A percentile compares a stretch with the other conserved stretches of the same genome.
Evolutionary conservation across 2,113 vertebrate genomes (phyloP).

Genomic region (Toxotes jaculatrix): DNA sequence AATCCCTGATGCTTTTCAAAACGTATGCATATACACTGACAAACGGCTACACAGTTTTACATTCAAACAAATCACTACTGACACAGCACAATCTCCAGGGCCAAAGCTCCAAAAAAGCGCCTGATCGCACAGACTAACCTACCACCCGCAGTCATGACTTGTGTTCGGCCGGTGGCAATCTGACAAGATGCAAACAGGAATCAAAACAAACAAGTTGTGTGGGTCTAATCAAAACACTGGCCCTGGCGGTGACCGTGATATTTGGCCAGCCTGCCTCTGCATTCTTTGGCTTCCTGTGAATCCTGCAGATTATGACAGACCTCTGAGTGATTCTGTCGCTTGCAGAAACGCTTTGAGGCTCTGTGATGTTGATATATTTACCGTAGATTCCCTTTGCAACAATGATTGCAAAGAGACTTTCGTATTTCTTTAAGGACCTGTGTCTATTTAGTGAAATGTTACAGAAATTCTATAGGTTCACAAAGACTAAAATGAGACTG

Average conservation of each 20-base stretch:
- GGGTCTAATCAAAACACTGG: constrained; percentile 25
- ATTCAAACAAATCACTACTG: constrained; percentile 2
- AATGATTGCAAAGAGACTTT: not conserved
- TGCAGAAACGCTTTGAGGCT: constrained; percentile 14
- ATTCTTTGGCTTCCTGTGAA: constrained; percentile 48
- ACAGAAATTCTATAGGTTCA: not conserved
- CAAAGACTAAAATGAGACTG: not conserved
- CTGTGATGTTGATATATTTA: not conserved
- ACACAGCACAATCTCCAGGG: not conserved
- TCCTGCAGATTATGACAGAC: constrained; percentile 1
- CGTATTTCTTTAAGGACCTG: not conserved
- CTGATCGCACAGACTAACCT: not conserved
- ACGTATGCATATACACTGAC: not conserved
- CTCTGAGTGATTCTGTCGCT: not conserved
- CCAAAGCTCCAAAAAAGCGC: not conserved
- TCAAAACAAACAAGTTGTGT: constrained; percentile 34
- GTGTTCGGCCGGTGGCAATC: not conserved
- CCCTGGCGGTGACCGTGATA: not conserved
- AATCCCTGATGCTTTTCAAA: not conserved
- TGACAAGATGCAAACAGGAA: constrained; percentile 13
- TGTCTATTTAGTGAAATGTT: not conserved
- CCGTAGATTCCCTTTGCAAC: not conserved
- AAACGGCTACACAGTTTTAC: not conserved
- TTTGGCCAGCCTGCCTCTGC: constrained; percentile 9
- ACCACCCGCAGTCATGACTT: not conserved